These are phyloP conservation scores for Heliocidaris tuberculata DNA, from an alignment of 35 echinoderm and acorn worm genomes.

Conservation along the genomic window DNA sequence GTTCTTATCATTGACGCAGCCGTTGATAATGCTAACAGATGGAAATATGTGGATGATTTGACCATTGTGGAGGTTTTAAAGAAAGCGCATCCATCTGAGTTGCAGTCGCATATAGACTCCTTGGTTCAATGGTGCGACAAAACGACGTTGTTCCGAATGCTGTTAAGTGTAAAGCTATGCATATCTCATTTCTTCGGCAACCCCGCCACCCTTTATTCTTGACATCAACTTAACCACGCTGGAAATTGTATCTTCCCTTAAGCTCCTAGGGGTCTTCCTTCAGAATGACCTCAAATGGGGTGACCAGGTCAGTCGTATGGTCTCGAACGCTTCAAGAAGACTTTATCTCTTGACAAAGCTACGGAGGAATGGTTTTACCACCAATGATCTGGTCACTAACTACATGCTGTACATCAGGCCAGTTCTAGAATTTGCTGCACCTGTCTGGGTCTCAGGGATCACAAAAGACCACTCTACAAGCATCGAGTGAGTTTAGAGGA, in stretches of 20 bases:
- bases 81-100: neutral
- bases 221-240: neutral
- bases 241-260: neutral
- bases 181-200: neutral
- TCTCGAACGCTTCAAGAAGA: too few species aligned
- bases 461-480: too few species aligned
- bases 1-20: neutral
- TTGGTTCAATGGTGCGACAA: neutral
- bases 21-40: neutral
- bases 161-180: neutral
- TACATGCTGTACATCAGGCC: too few species aligned
- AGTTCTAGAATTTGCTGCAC: too few species aligned
- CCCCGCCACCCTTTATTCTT: neutral
- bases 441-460: too few species aligned
- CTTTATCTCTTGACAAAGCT: too few species aligned
- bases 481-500: too few species aligned
- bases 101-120: neutral
- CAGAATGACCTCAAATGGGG: constrained; percentile 7
- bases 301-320: neutral
- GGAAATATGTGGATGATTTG: neutral
- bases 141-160: constrained; percentile 13
- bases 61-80: neutral
- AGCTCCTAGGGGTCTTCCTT: neutral
- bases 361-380: too few species aligned
- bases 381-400: too few species aligned